phyloP scores from a whole-genome alignment of 2,888 invertebrate species.

The Eretmocerus hayati region DNA sequence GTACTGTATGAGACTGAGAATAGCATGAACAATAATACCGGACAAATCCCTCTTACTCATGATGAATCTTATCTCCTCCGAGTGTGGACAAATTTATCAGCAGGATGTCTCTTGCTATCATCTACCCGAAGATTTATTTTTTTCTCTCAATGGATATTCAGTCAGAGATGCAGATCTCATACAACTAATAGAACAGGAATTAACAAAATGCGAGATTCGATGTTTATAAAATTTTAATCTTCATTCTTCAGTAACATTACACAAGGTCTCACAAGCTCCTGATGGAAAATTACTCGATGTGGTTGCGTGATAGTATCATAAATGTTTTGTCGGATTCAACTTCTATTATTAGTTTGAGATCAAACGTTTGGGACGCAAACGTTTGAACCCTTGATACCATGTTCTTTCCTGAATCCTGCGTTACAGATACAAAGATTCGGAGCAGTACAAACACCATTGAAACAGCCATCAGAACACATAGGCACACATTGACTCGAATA shows the following conservation, averaged over 20 bases:
- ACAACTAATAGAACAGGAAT: too few relatives aligned
- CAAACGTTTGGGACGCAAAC: conserved; percentile 57
- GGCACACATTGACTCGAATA: conserved; percentile 49
- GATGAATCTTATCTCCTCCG: conserved; percentile 7
- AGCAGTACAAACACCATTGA: conserved; percentile 65
- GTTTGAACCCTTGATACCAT: conserved; percentile 57
- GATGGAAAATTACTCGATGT: too few relatives aligned
- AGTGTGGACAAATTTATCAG: conserved; percentile 15
- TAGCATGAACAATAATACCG: not conserved
- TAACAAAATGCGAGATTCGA: too few relatives aligned
- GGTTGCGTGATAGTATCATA: too few relatives aligned
- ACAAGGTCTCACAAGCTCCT: too few relatives aligned
- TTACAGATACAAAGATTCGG: conserved; percentile 71
- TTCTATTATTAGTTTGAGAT: too few relatives aligned
- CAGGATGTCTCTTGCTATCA: conserved; percentile 17
- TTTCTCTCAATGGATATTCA: too few relatives aligned
- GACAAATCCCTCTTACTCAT: not conserved
- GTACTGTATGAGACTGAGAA: conserved; percentile 1
- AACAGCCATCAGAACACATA: conserved; percentile 57
- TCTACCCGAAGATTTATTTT: not conserved
- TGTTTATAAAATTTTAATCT: too few relatives aligned
- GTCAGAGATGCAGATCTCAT: too few relatives aligned
- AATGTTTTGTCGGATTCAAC: too few relatives aligned
- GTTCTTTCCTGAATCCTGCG: conserved; percentile 59
- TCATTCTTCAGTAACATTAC: too few relatives aligned